phyloP scores from a whole-genome alignment of 2,113 vertebrate genomes.

The Vimba vimba region DNA sequence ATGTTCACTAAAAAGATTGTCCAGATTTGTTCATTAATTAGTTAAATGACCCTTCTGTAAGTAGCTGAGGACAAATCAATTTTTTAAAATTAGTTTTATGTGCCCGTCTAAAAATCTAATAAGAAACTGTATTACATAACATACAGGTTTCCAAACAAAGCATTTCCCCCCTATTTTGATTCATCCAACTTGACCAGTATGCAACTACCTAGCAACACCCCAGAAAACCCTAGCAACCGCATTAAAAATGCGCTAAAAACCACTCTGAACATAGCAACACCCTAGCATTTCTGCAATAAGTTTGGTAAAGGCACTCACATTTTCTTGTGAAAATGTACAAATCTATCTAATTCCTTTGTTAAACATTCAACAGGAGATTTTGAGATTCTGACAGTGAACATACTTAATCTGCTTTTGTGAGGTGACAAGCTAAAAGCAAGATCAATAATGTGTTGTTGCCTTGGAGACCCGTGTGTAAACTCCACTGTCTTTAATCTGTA shows the following conservation, averaged over 20 bases:
- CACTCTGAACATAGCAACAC: neutral
- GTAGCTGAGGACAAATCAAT: neutral
- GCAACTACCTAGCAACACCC: neutral
- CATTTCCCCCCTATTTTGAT: neutral
- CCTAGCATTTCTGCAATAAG: neutral
- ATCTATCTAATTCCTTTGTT: neutral
- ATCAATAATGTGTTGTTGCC: constrained; percentile 2
- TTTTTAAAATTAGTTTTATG: neutral
- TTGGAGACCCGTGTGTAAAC: constrained; percentile 14
- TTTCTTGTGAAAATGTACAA: neutral
- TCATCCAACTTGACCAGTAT: too few species aligned
- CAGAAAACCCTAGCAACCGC: neutral
- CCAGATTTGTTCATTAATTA: neutral
- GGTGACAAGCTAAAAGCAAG: constrained; percentile 1
- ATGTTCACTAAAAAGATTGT: neutral
- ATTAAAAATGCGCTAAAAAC: neutral
- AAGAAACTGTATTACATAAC: neutral
- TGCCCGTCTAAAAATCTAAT: neutral
- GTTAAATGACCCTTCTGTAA: neutral
- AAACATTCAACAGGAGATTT: neutral
- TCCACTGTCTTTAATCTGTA: constrained; percentile 25
- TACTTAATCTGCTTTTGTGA: neutral
- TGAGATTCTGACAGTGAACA: constrained; percentile 1
- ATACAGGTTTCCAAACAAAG: neutral
- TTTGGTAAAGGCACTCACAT: neutral